A percentile compares a stretch with the other conserved stretches of the same genome.
Conservation (phyloP, 2,113 vertebrate genomes). For the Stercorarius parasiticus region DNA sequence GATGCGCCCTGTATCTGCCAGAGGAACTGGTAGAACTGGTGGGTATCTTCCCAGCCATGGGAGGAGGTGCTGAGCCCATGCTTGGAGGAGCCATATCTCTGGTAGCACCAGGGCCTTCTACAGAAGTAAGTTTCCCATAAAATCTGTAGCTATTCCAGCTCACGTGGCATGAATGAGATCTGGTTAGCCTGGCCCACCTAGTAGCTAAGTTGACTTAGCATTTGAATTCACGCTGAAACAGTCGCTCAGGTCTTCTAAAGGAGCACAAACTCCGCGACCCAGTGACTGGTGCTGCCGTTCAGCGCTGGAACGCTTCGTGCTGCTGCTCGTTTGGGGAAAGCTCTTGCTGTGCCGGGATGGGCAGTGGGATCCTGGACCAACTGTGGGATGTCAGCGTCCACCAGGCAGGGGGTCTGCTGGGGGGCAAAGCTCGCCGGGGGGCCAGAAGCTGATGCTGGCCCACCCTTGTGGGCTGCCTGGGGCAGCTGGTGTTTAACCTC, state of each 20-base stretch:
- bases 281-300: accelerated
- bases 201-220: background rate
- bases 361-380: background rate
- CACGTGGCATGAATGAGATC: background rate
- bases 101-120: background rate
- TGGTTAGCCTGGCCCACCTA: background rate
- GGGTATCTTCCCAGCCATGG: accelerated
- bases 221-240: background rate
- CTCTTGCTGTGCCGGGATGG: background rate
- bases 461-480: background rate
- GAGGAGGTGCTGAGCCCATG: background rate
- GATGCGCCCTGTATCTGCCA: background rate
- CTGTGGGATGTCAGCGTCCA: background rate
- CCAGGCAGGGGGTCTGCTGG: background rate
- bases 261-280: accelerated
- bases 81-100: background rate
- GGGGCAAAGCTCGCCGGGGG: background rate
- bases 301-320: background rate
- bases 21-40: background rate
- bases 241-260: background rate
- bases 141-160: background rate
- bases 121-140: background rate
- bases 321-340: background rate
- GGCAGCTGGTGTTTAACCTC: too few relatives aligned
- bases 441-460: background rate